Conservation (phyloP, 2,797 vertebrate species). For the Propithecus perrieri region DNA sequence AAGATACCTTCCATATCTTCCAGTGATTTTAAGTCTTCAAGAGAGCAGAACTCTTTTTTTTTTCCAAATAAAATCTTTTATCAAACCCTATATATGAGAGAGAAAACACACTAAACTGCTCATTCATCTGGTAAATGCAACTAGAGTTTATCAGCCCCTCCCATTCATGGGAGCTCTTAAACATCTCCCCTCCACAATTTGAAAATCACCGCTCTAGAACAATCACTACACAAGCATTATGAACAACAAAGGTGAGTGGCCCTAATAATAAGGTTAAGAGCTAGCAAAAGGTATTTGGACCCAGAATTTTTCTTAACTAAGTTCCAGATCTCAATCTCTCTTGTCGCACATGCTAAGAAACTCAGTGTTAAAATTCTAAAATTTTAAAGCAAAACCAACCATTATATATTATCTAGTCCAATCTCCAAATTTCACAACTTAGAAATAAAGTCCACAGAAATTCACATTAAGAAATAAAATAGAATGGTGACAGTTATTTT, state of each 20-base stretch:
- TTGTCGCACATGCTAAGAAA: constrained; percentile 24
- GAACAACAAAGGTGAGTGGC: not conserved
- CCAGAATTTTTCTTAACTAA: not conserved
- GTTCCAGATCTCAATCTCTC: not conserved
- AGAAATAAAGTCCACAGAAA: not conserved
- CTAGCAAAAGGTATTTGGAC: not conserved
- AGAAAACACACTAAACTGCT: not conserved
- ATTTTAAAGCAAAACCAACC: not conserved
- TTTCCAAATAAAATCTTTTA: not conserved
- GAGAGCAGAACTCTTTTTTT: not conserved
- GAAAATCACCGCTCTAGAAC: not conserved
- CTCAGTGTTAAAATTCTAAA: constrained; percentile 3
- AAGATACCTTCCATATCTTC: not conserved
- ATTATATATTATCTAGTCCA: not conserved
- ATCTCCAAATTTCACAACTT: constrained; percentile 24
- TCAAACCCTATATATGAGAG: not conserved
- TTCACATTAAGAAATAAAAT: not conserved
- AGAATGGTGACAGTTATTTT: not conserved
- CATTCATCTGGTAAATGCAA: not conserved
- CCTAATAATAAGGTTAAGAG: not conserved
- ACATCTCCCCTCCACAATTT: not conserved
- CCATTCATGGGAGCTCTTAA: not conserved
- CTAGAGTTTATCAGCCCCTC: not conserved
- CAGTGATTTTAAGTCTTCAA: constrained; percentile 15
- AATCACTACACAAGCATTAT: not conserved